Conservation (phyloP, 2,888 invertebrate species). For the Sphaerophoria taeniata region DNA sequence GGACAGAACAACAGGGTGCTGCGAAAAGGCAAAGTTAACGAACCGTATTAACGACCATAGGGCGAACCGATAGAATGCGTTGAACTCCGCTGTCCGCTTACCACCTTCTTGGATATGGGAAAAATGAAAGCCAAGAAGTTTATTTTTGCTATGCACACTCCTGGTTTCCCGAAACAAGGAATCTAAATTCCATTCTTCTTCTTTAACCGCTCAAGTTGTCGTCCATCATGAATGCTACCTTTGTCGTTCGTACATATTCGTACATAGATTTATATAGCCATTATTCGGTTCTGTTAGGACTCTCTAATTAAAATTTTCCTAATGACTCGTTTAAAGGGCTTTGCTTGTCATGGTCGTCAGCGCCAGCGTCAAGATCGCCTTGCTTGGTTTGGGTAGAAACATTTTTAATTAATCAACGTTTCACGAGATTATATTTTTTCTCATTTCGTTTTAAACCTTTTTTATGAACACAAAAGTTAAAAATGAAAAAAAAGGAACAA, state of each 20-base stretch:
- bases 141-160: constrained; percentile 66
- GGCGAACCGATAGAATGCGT: constrained; percentile 64
- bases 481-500: constrained; percentile 50
- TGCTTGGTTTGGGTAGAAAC: constrained; percentile 67
- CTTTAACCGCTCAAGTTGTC: neutral
- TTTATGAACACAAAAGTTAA: constrained; percentile 46
- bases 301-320: constrained; percentile 65
- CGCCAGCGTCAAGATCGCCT: constrained; percentile 53
- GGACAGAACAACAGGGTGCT: constrained; percentile 46
- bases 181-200: constrained; percentile 73
- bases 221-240: neutral
- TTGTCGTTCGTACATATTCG: constrained; percentile 12
- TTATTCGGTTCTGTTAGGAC: constrained; percentile 69
- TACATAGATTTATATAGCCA: neutral
- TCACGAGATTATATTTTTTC: constrained; percentile 34
- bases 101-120: constrained; percentile 46
- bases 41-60: constrained; percentile 73
- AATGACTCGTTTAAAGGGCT: constrained; percentile 73
- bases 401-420: constrained; percentile 74
- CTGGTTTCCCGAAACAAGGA: constrained; percentile 57
- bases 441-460: constrained; percentile 54
- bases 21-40: constrained; percentile 70
- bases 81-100: no score
- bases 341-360: constrained; percentile 61
- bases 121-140: constrained; percentile 66